Percentiles rank a stretch among this genome's conserved stretches.
Conservation (phyloP, 2,797 vertebrate species). For the Melanotaenia pygmaea region DNA sequence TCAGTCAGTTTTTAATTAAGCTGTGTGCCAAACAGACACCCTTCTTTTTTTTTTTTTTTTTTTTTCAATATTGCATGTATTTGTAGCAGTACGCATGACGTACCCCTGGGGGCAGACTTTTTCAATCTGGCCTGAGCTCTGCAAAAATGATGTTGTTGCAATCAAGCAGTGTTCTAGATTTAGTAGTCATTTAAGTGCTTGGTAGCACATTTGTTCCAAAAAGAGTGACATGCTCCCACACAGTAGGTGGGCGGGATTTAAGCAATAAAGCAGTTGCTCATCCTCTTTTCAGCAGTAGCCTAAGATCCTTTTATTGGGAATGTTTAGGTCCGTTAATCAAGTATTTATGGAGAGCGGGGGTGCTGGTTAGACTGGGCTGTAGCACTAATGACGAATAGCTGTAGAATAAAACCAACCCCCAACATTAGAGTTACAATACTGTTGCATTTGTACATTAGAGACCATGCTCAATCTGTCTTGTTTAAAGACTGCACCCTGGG, state of each 20-base stretch:
- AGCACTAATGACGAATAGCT: conserved; percentile 75
- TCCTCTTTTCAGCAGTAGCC: conserved; percentile 60
- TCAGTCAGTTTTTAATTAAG: conserved; percentile 33
- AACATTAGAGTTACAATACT: conserved; percentile 69
- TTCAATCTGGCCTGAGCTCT: conserved; percentile 50
- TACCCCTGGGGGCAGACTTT: conserved; percentile 48
- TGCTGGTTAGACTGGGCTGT: conserved; percentile 68
- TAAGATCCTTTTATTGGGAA: conserved; percentile 75
- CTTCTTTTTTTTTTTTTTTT: conserved; percentile 6
- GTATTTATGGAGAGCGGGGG: conserved; percentile 78
- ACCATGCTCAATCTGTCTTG: conserved; percentile 73
- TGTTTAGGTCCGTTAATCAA: conserved; percentile 82
- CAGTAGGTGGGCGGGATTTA: conserved; percentile 80
- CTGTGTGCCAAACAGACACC: conserved; percentile 36
- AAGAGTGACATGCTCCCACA: conserved; percentile 78
- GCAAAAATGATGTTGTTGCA: conserved; percentile 46
- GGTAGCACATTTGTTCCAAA: conserved; percentile 77
- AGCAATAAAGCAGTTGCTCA: conserved; percentile 77
- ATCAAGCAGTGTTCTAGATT: conserved; percentile 62
- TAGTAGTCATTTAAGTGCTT: conserved; percentile 62
- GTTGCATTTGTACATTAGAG: conserved; percentile 55
- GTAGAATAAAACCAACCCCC: conserved; percentile 61
- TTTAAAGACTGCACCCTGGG: conserved; percentile 68
- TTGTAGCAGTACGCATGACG: conserved; percentile 47
- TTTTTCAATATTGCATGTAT: conserved; percentile 20